Evolutionary conservation across 2,113 vertebrate species (phyloP).

Genomic region (Saccopteryx bilineata): DNA sequence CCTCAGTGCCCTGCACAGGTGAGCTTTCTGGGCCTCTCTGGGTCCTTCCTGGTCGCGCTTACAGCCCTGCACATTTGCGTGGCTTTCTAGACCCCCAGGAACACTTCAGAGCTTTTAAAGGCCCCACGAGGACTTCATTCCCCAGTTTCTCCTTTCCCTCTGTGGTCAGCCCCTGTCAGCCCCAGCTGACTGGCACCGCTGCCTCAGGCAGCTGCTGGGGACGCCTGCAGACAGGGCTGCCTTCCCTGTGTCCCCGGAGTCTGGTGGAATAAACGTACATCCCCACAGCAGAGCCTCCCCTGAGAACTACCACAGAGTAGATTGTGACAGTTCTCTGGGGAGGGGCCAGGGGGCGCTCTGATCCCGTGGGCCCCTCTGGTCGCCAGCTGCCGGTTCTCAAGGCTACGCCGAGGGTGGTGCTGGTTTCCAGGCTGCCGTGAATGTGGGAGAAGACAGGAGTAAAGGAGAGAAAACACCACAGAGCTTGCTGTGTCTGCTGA

Average conservation of each 20-base stretch:
- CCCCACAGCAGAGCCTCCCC: not conserved
- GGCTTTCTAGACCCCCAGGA: not conserved
- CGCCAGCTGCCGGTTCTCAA: not conserved
- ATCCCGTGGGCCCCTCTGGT: not conserved
- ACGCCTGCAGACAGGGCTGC: too few relatives aligned
- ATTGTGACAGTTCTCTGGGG: too few relatives aligned
- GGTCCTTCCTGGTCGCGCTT: not conserved
- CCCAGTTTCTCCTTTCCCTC: not conserved
- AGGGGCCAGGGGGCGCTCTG: not conserved
- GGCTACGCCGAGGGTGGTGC: not conserved
- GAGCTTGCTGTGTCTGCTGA: not conserved
- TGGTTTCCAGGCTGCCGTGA: not conserved
- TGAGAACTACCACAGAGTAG: not conserved
- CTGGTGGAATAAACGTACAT: not conserved
- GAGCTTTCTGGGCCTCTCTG: not conserved
- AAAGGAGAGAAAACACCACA: not conserved
- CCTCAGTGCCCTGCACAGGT: not conserved
- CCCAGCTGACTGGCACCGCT: not conserved
- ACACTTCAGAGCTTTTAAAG: not conserved
- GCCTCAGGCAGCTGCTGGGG: not conserved
- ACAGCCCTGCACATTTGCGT: not conserved
- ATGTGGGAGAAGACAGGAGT: not conserved
- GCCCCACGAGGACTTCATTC: not conserved
- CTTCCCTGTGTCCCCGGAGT: not conserved
- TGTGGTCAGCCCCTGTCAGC: not conserved